Evolutionary conservation across 2,888 invertebrate genomes (phyloP), one percentile per base, ranked within the genome.

Genomic region (Ferdinandea cuprea): DNA sequence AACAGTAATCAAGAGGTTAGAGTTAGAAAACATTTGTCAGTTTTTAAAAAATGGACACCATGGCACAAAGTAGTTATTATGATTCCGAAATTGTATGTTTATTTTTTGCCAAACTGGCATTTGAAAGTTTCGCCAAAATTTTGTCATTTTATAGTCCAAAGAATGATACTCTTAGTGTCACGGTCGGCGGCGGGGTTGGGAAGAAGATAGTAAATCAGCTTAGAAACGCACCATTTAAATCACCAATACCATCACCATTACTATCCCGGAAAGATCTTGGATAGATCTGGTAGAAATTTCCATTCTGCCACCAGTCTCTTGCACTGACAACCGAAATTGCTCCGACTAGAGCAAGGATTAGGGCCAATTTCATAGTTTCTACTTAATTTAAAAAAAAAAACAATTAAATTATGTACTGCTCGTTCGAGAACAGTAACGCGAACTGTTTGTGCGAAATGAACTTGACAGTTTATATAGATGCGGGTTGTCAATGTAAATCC

Each of bases 191-290:
- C n/a, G n/a, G n/a, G n/a, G n/a, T n/a, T n/a, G n/a, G n/a, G n/a
- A n/a, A n/a, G n/a, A n/a, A n/a, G n/a, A n/a, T n/a, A n/a, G n/a
- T n/a, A n/a, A n/a, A n/a, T n/a, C n/a, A n/a, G n/a, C n/a, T n/a
- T n/a, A n/a, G n/a, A n/a, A n/a, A 74, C 88, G 83, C 89, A 92
- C 93, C 93, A 86, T 93, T 93, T 4, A 93, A 86, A 88, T 93
- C 93, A 9, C 93, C 93, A 48, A 95, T 92, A 7, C 96, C 97
- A 89, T 96, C 95, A 0, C 94, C 94, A 88, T 96, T 91, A 54
- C 94, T 93, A 88, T 98, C 97, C 87, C 93, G 93, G 91, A 96
- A 97, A 0, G 96, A 95, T 86, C 95, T 93, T 0, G 96, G 95
- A 88, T 95, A 95, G 15, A 96, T 94, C 89, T 97, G 95, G 89